phyloP scores from a whole-genome alignment of 2,797 vertebrate species.

The Euphonia xanthogaster region DNA sequence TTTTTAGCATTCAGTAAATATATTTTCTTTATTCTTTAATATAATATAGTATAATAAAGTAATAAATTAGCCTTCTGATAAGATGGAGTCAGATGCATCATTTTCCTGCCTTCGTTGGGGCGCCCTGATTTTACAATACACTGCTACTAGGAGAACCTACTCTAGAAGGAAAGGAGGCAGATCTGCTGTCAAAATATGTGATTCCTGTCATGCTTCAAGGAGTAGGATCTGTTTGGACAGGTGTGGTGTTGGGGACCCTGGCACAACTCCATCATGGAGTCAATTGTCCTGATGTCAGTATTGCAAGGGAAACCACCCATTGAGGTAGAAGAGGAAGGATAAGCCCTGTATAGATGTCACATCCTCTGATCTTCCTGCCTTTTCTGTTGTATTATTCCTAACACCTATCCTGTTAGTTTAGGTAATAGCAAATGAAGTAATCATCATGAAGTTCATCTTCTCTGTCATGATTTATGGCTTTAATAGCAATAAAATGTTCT shows the following conservation, averaged over 20 bases:
- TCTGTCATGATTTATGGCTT: neutral
- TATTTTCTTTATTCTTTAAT: too few species aligned
- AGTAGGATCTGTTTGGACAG: neutral
- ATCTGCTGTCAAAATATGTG: neutral
- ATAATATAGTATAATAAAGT: too few species aligned
- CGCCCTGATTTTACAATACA: too few species aligned
- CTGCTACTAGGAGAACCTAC: neutral
- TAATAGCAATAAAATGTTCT: neutral
- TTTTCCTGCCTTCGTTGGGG: too few species aligned
- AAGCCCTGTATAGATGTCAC: neutral
- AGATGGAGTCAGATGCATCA: too few species aligned
- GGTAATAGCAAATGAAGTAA: neutral
- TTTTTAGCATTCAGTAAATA: too few species aligned
- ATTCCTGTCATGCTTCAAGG: neutral
- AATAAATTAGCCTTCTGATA: too few species aligned
- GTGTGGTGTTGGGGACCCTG: neutral
- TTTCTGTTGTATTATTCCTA: neutral
- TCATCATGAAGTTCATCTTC: neutral
- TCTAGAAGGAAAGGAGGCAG: neutral
- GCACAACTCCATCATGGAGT: neutral
- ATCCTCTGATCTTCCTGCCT: neutral
- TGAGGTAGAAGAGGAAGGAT: neutral
- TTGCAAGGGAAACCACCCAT: neutral
- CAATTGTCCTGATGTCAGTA: neutral
- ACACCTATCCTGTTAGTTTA: neutral